Percentiles rank a stretch among this genome's conserved stretches.
These are phyloP conservation scores for Centroberyx gerrardi DNA, from an alignment of 2,797 vertebrate genomes.

Conservation along the genomic window DNA sequence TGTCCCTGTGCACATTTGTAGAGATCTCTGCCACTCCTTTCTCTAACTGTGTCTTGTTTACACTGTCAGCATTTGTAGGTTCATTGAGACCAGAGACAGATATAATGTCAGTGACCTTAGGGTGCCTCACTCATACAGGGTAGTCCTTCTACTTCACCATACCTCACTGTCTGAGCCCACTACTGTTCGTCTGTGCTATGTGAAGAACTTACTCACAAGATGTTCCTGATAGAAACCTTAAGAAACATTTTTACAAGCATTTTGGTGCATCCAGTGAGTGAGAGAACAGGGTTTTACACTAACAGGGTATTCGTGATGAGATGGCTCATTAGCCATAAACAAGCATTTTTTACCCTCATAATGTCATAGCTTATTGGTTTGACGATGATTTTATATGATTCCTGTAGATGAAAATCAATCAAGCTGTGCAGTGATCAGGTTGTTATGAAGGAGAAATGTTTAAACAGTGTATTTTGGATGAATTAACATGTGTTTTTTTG, in stretches of 20 bases:
- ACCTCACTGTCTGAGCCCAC: conserved; percentile 18
- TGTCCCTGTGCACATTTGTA: conserved; percentile 1
- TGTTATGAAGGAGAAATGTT: conserved; percentile 3
- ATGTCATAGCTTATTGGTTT: background rate
- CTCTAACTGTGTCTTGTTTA: conserved; percentile 24
- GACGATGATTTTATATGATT: background rate
- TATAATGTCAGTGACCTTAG: conserved; percentile 17
- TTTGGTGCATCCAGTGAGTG: background rate
- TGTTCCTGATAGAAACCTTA: background rate
- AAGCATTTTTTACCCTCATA: background rate
- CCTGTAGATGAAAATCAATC: background rate
- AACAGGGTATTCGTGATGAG: background rate
- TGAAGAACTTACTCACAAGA: background rate
- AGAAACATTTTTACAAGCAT: background rate
- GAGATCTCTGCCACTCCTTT: background rate
- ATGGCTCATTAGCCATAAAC: conserved; percentile 5
- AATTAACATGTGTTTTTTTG: background rate
- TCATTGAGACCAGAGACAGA: conserved; percentile 1
- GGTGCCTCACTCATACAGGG: conserved; percentile 55
- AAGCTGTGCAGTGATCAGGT: background rate
- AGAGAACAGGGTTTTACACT: conserved; percentile 16
- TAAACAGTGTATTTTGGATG: background rate
- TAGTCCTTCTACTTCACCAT: conserved; percentile 37
- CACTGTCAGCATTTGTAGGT: conserved; percentile 13
- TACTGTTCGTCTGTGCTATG: conserved; percentile 6